Evolutionary conservation across 2,113 vertebrate genomes (phyloP).

Genomic region (Rissa tridactyla): DNA sequence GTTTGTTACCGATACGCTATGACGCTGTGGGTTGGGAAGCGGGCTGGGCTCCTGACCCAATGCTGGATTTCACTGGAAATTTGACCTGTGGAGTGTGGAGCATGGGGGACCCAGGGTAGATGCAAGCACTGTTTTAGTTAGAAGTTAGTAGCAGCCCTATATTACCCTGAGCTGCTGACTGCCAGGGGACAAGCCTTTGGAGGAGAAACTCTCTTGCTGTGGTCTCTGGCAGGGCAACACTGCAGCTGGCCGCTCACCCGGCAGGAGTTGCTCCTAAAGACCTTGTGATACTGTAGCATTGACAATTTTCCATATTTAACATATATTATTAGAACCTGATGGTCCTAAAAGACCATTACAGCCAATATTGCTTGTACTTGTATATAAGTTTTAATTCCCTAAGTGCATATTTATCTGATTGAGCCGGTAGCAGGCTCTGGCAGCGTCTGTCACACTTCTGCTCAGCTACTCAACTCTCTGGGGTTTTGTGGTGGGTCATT

Average conservation of each 20-base stretch:
- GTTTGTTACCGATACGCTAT: not conserved
- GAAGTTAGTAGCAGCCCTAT: not conserved
- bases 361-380: not conserved
- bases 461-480: not conserved
- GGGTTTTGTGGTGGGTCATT: not conserved
- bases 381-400: not conserved
- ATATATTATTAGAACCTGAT: not conserved
- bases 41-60: not conserved
- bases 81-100: not conserved
- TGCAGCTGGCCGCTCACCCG: not conserved
- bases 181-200: not conserved
- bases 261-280: not conserved
- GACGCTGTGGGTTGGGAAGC: not conserved
- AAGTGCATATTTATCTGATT: not conserved
- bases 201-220: not conserved
- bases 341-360: not conserved
- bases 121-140: rapidly evolving
- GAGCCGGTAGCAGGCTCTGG: not conserved
- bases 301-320: not conserved
- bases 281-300: not conserved
- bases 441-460: not conserved
- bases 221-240: not conserved
- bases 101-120: not conserved
- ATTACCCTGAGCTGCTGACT: not conserved
- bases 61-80: not conserved